These are phyloP conservation scores for Lagorchestes hirsutus DNA, from an alignment of 2,797 vertebrate species.

Conservation along the genomic window DNA sequence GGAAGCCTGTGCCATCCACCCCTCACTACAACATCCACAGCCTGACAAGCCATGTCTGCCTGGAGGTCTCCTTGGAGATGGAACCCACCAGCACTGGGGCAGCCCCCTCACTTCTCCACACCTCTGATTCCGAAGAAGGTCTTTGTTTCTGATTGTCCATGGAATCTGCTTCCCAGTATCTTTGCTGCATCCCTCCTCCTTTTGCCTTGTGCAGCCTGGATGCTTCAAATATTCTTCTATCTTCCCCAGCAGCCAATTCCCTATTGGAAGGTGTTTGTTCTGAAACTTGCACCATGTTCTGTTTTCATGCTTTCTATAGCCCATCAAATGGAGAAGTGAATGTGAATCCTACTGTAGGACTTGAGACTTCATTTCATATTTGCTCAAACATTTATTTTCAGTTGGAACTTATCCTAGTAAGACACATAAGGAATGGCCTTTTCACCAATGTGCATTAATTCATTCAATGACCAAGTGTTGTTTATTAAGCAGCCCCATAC, in stretches of 20 bases:
- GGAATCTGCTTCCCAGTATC: not conserved
- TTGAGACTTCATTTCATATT: not conserved
- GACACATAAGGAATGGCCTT: not conserved
- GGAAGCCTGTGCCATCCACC: not conserved
- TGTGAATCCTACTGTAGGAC: slow-evolving; percentile 45
- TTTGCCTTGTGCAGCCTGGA: not conserved
- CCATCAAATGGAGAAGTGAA: slow-evolving; percentile 64
- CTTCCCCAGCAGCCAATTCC: not conserved
- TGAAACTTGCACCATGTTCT: slow-evolving; percentile 58
- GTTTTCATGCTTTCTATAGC: slow-evolving; percentile 70
- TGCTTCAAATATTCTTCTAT: not conserved
- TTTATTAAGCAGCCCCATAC: not conserved
- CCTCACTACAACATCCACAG: not conserved
- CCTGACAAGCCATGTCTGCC: not conserved
- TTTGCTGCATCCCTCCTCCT: not conserved
- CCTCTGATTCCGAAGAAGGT: not conserved
- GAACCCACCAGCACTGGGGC: too few relatives aligned
- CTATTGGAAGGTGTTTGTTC: slow-evolving; percentile 19
- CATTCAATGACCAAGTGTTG: not conserved
- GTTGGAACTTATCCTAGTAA: slow-evolving; percentile 26
- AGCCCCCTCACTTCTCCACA: not conserved
- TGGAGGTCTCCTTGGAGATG: not conserved
- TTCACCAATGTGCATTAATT: not conserved
- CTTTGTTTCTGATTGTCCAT: not conserved
- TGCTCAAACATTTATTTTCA: slow-evolving; percentile 18